Evolutionary conservation across 1,140 invertebrate species (phyloP), one percentile per base, ranked within the genome.

Genomic region (Drosophila bipectinata): DNA sequence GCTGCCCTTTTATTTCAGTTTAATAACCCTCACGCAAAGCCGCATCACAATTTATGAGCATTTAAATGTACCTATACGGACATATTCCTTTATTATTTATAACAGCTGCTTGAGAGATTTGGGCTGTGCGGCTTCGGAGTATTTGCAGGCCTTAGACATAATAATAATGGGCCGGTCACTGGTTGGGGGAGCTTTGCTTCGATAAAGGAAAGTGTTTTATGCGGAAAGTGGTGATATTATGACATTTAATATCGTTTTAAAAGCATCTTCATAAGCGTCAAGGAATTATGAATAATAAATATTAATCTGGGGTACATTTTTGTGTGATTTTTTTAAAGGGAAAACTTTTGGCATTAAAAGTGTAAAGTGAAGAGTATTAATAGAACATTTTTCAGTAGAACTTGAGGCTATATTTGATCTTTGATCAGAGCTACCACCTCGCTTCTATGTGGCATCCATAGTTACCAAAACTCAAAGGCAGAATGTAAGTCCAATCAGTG

Each of bases 51-150:
- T 87, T 87, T 87, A 87, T 79, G 83, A 66, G 64, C 82, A 87
- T 88, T 82, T 87, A 87, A 87, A 85, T 85, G 54, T 67, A 53
- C 66, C 47, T 54, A 51, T 61, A 47, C 67, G 49, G 52, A 79
- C 71, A 79, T 61, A 72, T 77, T 76, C 59, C 57, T 87, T 79
- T 87, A 87, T 87, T 87, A 88, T 88, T 87, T 87, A 82, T 83
- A 83, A 88, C 83, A 87, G 75, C 77, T 87, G 83, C 76, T 88
- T 45, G 4, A 28, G 41, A 64, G 72, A 79, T 79, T 88, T 77
- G 58, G 66, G 59, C 32, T 24, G 24, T 45, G 44, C 10, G 15
- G 30, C 51, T 44, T 44, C 12, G 32, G 30, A 77, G 57, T 71
- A 85, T 81, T 71, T 81, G 68, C 64, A 49, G 76, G 63, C 56